A percentile compares a stretch with the other conserved stretches of the same genome.
Conservation (phyloP, 2,797 vertebrate species). For the Urophycis tenuis region DNA sequence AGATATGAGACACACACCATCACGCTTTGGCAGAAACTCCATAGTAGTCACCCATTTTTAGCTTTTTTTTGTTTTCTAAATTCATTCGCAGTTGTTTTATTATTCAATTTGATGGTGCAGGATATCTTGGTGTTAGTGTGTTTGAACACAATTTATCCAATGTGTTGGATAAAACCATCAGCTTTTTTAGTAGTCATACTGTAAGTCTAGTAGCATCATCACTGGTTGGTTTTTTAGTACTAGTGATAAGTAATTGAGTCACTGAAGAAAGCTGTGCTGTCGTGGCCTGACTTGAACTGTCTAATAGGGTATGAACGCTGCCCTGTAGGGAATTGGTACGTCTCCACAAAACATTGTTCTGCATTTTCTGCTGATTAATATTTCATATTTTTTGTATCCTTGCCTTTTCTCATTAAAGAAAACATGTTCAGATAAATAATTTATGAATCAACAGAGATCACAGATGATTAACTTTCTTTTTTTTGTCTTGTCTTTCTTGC, state of each 20-base stretch:
- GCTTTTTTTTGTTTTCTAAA: not conserved
- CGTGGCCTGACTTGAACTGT: not conserved
- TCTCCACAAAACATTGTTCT: not conserved
- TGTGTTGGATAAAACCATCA: no score
- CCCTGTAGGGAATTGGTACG: not conserved
- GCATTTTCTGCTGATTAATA: not conserved
- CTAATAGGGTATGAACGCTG: not conserved
- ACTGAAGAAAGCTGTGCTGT: no score
- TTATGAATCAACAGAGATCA: not conserved
- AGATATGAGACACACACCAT: not conserved
- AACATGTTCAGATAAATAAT: conserved; percentile 1
- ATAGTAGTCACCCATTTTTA: not conserved
- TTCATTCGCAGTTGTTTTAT: not conserved
- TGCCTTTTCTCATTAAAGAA: not conserved
- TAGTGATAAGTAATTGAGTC: not conserved
- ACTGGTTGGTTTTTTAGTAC: no score
- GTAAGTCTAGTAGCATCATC: no score
- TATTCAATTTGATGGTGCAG: not conserved
- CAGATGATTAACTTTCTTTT: not conserved
- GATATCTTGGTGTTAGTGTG: not conserved
- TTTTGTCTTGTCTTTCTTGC: not conserved
- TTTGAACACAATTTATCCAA: not conserved
- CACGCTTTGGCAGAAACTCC: no score
- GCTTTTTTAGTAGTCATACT: no score
- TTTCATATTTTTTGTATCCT: not conserved